Percentiles rank a stretch among this genome's conserved stretches.
Conservation (phyloP, 2,113 vertebrate genomes). For the Gila orcuttii region DNA sequence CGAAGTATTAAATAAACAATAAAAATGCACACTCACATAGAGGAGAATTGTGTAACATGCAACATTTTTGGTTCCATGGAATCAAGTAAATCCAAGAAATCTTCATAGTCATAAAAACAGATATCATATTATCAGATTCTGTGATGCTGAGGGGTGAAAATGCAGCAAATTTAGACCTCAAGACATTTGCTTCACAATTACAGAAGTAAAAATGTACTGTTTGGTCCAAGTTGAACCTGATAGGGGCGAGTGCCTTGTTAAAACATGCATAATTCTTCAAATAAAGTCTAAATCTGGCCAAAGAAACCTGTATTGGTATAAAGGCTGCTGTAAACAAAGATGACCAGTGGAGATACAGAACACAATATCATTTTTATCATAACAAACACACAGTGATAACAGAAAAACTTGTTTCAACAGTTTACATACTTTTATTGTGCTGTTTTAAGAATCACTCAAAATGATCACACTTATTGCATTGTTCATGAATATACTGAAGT, state of each 20-base stretch:
- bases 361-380: not conserved
- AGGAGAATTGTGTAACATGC: too few relatives aligned
- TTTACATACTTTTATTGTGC: conserved; percentile 1
- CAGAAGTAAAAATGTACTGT: not conserved
- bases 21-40: not conserved
- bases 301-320: not conserved
- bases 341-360: not conserved
- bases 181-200: not conserved
- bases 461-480: not conserved
- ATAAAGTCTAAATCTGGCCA: not conserved
- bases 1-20: not conserved
- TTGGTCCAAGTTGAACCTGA: not conserved
- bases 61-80: not conserved
- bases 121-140: conserved; percentile 1
- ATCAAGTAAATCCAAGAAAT: not conserved
- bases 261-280: not conserved
- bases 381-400: not conserved
- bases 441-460: not conserved
- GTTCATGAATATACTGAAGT: not conserved
- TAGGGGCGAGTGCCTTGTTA: not conserved
- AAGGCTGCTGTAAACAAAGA: not conserved
- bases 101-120: not conserved
- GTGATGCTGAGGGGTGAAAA: not conserved
- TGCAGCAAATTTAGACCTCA: not conserved
- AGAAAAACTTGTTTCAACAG: not conserved